Base-by-base conservation (phyloP, 2,113 vertebrate genomes). In the Tenrec ecaudatus region DNA sequence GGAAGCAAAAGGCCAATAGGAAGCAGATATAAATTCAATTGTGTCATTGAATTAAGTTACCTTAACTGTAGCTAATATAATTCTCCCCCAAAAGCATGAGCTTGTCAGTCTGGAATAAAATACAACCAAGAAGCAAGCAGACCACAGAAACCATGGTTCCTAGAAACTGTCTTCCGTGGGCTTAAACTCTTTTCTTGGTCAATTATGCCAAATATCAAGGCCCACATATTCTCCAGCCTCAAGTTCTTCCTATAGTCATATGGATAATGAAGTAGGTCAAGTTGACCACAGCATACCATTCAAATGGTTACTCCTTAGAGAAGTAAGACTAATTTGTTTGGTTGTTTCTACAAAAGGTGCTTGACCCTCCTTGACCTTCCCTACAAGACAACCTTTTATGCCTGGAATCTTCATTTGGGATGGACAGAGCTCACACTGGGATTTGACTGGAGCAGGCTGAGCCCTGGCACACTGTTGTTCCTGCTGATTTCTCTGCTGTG, bases 1-100 rank as follows among this genome's bases (percentile, higher is more conserved):
- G 57, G 40, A 15, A 73, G 22, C 40, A 88, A 47, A 78, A 36
- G 16, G 17, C 29, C n/a, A n/a, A 11, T 43, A 83, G 40, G 36
- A 77, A 60, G 57, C 27, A 75, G 53, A n/a, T 87, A 76, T 76
- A 77, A 87, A 64, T 76, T 76, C 86, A 77, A 40, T 60, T 62
- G 43, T n/a, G 25, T 43, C 33, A 40, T 15, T 82, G 31, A 38
- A 53, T 53, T 53, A 53, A 12, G 47, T 82, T 82, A 40, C 17
- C 19, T 62, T 73, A 90, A 6, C 73, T 73, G 14, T n/a, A 82
- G n/a, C 23, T 82, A 40, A 57, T 22, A 62, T 19, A 62, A 62
- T 23, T 62, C 16, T 62, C 47, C 4, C 47, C 47, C 2, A 53
- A 53, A 53, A 53, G 47, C 6, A 10, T 53, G 47, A 53, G 47